These are phyloP conservation scores for Hemaris fuciformis DNA, from an alignment of 2,888 invertebrate genomes.

Conservation along the genomic window DNA sequence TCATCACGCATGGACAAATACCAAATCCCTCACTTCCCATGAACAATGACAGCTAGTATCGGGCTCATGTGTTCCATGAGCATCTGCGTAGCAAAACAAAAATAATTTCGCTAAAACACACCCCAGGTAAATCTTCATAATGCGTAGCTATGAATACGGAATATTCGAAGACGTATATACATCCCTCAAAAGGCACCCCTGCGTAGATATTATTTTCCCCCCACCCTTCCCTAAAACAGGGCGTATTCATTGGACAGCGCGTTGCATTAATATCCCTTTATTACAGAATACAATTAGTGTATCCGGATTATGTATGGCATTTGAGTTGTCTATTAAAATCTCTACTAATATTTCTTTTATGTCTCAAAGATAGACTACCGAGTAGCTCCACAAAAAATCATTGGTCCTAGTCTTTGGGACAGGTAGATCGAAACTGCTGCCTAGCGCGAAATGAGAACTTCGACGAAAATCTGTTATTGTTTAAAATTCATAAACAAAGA, in stretches of 20 bases:
- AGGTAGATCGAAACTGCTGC: too few species aligned
- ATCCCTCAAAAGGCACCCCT: constrained; percentile 21
- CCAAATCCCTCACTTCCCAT: background rate
- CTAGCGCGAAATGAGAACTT: too few species aligned
- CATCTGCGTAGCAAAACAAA: constrained; percentile 28
- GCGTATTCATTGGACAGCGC: constrained; percentile 11
- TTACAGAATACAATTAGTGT: constrained; percentile 9
- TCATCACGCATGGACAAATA: background rate
- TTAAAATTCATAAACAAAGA: too few species aligned
- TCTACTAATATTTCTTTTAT: background rate
- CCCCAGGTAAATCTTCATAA: constrained; percentile 31
- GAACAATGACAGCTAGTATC: background rate
- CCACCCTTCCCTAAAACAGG: constrained; percentile 29
- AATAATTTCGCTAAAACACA: constrained; percentile 64
- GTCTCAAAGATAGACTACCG: background rate
- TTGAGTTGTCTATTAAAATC: background rate
- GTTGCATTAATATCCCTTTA: constrained; percentile 10
- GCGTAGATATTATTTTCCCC: constrained; percentile 51
- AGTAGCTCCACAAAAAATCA: too few species aligned
- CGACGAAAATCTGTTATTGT: too few species aligned
- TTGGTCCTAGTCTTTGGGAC: too few species aligned
- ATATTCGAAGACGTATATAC: constrained; percentile 28
- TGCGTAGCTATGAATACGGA: constrained; percentile 40
- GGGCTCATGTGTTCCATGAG: background rate
- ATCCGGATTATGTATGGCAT: background rate